These are phyloP conservation scores for Dromas ardeola DNA, from an alignment of 2,113 vertebrate genomes.

Conservation along the genomic window DNA sequence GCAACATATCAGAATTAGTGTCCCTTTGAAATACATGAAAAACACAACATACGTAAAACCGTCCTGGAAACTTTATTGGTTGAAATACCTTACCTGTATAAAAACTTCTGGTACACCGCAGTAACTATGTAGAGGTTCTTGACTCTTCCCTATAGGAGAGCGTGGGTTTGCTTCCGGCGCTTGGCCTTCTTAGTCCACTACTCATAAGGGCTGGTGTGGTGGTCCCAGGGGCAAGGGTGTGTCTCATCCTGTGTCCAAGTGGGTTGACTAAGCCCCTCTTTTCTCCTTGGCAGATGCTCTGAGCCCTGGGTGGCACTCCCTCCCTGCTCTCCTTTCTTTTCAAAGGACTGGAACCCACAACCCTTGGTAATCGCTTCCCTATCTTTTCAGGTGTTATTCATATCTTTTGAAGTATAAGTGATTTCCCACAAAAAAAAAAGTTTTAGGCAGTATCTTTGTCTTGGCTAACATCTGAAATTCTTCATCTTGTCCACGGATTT, in stretches of 20 bases:
- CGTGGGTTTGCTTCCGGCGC: neutral
- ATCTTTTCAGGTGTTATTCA: neutral
- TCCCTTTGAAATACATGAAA: neutral
- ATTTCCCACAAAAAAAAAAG: neutral
- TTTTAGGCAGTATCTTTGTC: neutral
- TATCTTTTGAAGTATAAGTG: neutral
- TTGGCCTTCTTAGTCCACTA: neutral
- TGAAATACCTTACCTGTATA: neutral
- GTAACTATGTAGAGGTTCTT: neutral
- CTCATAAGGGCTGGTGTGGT: neutral
- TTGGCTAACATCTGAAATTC: neutral
- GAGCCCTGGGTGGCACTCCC: neutral
- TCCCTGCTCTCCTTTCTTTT: slow-evolving; percentile 7
- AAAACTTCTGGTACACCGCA: neutral
- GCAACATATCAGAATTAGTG: neutral
- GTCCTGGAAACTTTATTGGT: neutral
- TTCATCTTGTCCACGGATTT: neutral
- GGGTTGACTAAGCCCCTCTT: neutral
- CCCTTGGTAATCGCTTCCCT: neutral
- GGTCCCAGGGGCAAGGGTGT: neutral
- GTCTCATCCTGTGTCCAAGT: neutral
- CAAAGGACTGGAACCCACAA: neutral
- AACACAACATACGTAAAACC: neutral
- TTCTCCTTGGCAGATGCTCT: slow-evolving; percentile 22
- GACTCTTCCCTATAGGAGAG: neutral